Percentiles rank a stretch among this genome's conserved stretches.
Conservation (phyloP, 2,888 invertebrate genomes). For the Galeopsomyia nigrocyanea region DNA sequence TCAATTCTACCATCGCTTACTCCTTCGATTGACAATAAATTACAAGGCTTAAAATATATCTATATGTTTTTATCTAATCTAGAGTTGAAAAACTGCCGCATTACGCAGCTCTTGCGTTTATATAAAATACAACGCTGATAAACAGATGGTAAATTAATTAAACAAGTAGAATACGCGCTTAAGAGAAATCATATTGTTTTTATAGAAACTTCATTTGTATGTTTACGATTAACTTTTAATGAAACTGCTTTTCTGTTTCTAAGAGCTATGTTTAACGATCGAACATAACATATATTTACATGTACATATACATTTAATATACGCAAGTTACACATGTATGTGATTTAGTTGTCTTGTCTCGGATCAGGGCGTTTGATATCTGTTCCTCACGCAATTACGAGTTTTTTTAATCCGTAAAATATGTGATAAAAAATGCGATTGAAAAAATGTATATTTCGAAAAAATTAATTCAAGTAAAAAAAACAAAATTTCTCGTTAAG, state of each 20-base stretch:
- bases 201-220: conserved; percentile 20
- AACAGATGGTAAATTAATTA: conserved; percentile 43
- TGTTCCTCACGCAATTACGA: conserved; percentile 43
- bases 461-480: conserved; percentile 10
- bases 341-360: conserved; percentile 52
- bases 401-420: conserved; percentile 33
- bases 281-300: conserved; percentile 56
- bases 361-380: conserved; percentile 52
- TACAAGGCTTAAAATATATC: conserved; percentile 47
- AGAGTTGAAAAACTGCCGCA: conserved; percentile 30
- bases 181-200: conserved; percentile 29
- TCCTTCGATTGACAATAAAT: conserved; percentile 44
- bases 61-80: conserved; percentile 39
- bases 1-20: conserved; percentile 29
- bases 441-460: no score
- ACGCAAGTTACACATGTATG: conserved; percentile 56
- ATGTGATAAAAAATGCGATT: background rate
- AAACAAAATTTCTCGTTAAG: conserved; percentile 10
- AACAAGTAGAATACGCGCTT: conserved; percentile 34
- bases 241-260: conserved; percentile 43
- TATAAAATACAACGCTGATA: conserved; percentile 46
- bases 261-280: conserved; percentile 59
- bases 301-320: conserved; percentile 58
- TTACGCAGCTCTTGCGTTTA: conserved; percentile 18
- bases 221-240: conserved; percentile 33